Percentiles rank a stretch among this genome's conserved stretches.
phyloP scores from a whole-genome alignment of 2,888 invertebrate genomes.

The Eupeodes luniger region DNA sequence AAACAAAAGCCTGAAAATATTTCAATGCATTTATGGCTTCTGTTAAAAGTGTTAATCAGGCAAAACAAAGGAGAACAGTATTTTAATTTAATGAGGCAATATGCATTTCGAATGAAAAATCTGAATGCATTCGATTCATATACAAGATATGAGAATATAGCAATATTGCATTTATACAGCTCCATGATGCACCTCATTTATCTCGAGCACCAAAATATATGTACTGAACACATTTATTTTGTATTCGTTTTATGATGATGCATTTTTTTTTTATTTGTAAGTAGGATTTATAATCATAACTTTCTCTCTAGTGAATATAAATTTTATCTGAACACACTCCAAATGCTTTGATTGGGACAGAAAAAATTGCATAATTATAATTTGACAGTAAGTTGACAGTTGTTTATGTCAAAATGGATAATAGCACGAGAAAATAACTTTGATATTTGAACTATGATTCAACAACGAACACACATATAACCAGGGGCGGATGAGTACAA shows the following conservation, averaged over 20 bases:
- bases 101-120: neutral
- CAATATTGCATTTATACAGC: neutral
- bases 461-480: too few species aligned
- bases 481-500: too few species aligned
- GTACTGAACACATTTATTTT: neutral
- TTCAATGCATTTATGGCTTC: constrained; percentile 26
- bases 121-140: constrained; percentile 22
- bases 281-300: neutral
- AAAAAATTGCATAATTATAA: too few species aligned
- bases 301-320: constrained; percentile 19
- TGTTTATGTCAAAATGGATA: too few species aligned
- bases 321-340: neutral
- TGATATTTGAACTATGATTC: too few species aligned
- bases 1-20: neutral
- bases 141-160: too few species aligned
- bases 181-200: constrained; percentile 18
- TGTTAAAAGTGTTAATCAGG: constrained; percentile 24
- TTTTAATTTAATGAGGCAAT: constrained; percentile 31
- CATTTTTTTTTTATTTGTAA: neutral
- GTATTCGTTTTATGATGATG: neutral
- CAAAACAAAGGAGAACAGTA: constrained; percentile 32
- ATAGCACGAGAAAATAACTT: too few species aligned
- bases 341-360: neutral
- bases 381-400: too few species aligned
- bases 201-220: constrained; percentile 5